A percentile compares a stretch with the other conserved stretches of the same genome.
Conservation (phyloP, 2,113 vertebrate species). For the Esox niger region DNA sequence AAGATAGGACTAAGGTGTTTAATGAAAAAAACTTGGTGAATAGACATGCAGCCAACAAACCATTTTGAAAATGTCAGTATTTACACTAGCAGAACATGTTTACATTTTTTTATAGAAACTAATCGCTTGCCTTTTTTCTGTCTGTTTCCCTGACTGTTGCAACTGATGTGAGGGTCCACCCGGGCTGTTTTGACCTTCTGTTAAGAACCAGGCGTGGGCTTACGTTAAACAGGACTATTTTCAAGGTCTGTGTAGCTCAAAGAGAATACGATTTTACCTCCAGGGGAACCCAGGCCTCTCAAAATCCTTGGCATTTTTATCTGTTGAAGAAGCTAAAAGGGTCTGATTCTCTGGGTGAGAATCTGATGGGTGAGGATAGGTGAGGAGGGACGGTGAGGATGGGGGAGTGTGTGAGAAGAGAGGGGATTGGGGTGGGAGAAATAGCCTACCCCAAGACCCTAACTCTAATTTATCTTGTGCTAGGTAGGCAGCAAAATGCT, state of each 20-base stretch:
- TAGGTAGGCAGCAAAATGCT: conserved; percentile 82
- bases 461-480: conserved; percentile 80
- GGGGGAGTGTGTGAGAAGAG: conserved; percentile 53
- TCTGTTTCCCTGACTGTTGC: conserved; percentile 64
- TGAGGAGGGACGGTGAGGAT: conserved; percentile 61
- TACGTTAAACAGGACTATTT: conserved; percentile 74
- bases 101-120: conserved; percentile 29
- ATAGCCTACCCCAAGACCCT: conserved; percentile 73
- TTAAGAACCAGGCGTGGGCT: conserved; percentile 56
- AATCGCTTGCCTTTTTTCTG: conserved; percentile 59
- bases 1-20: neutral
- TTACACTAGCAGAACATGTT: conserved; percentile 27
- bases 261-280: conserved; percentile 79
- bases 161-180: conserved; percentile 62
- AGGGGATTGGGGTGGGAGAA: conserved; percentile 52
- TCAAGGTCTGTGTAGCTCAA: conserved; percentile 71
- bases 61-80: conserved; percentile 28
- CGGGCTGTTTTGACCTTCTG: conserved; percentile 70
- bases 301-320: conserved; percentile 79
- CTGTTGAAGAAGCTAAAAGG: conserved; percentile 79
- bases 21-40: neutral
- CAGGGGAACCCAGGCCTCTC: conserved; percentile 70
- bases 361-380: no score
- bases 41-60: no score
- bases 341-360: conserved; percentile 67